Evolutionary conservation across 2,797 vertebrate species (phyloP), one percentile per base, ranked within the genome.

Genomic region (Philypnodon macrostomus): DNA sequence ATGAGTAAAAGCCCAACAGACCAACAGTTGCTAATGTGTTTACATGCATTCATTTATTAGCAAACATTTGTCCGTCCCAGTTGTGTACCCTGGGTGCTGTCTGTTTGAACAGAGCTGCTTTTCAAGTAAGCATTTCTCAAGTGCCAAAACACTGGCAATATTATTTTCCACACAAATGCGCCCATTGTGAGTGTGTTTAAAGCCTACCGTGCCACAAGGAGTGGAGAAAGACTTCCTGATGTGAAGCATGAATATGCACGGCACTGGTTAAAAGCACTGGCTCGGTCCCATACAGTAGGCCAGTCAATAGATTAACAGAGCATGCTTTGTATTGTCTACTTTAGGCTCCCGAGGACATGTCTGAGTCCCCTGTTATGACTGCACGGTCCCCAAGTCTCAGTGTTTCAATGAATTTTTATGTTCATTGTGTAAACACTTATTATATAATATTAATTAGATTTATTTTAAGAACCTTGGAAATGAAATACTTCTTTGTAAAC

Each of bases 201-300:
- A 69, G 60, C 26, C 46, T 47, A 47, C 46, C 50, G 56, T 61
- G 60, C 42, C 36, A 52, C 50, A 57, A 70, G 58, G 30, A 44
- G 47, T 45, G 41, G 46, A 66, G 46, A 47, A 65, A 65, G 71
- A 63, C 61, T 47, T 82, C 68, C 71, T 57, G 64, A 59, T 74
- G 69, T 57, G 24, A 17, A 4, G 47, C 65, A 81, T 85, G 74
- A 78, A 83, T 85, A 79, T 80, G 66, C 72, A 81, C 78, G 64
- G 41, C 0, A 0, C 38, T 51, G 29, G 55, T 76, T 60, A 41
- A 73, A 74, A 77, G 71, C 63, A 50, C 37, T 50, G 54, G 65
- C 67, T 42, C 50, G 37, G 58, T 29, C 59, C 42, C 44, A 79
- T 79, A 77, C 65, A 81, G 70, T 70, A 71, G 34, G 50, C 60